Evolutionary conservation across 2,113 vertebrate genomes (phyloP), one percentile per base, ranked within the genome.

Genomic region (Cricetomys ansorgei): DNA sequence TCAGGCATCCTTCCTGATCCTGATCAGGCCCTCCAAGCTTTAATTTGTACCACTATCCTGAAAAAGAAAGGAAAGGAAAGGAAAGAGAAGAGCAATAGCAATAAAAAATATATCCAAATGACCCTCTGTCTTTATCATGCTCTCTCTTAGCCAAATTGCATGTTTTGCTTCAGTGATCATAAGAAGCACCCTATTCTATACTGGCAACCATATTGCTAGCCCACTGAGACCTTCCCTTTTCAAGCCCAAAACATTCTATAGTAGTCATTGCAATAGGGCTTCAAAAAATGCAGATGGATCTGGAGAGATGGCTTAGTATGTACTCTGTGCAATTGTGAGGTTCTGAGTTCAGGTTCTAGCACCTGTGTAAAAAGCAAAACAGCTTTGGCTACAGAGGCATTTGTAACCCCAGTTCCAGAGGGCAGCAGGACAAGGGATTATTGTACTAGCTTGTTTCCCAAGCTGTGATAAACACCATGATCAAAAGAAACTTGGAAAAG

Each of bases 1-100:
- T 29, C 23, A n/a, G 48, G 27, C 4, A 73, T 13, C 7, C 34
- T 48, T 62, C 17, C 34, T 72, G 7, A 23, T 69, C 80, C 15
- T 37, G 59, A 45, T 29, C 7, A 43, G 57, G 23, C 65, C 59
- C 13, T 81, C 43, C 8, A n/a, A 48, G 3, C 31, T 92, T 81
- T 37, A 53, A 34, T 5, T 53, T 55, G 21, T 40, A 76, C 21
- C 31, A 25, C 7, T 12, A 25, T 45, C 19, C 23, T 10, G 7
- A 27, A 55, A 62, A 6, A 43, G 8, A 11, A 57, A 23, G 19
- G 0, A 48, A 48, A 76, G 0, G 48, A n/a, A 1, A 3, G 25
- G 12, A n/a, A n/a, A 50, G 37, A 17, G 1, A 57, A 25, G 6
- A 45, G 5, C 0, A 40, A 2, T 72, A 65, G 37, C 50, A 79